Conservation (phyloP, 1,140 invertebrate species). For the Apis florea region DNA sequence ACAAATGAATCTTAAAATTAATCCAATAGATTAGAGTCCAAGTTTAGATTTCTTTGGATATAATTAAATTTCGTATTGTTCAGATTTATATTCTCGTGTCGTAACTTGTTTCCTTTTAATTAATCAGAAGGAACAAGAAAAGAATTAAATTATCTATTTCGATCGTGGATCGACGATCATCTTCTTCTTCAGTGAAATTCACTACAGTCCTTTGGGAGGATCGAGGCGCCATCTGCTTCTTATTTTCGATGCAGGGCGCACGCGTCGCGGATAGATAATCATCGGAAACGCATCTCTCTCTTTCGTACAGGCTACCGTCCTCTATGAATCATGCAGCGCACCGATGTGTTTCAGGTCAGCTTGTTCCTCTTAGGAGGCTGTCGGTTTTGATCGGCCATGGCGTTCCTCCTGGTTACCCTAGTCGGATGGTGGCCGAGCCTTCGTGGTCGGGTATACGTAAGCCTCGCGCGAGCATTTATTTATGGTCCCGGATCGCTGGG, state of each 20-base stretch:
- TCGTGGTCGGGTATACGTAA: slow-evolving; percentile 69
- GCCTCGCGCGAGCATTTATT: slow-evolving; percentile 77
- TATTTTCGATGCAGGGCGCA: slow-evolving; percentile 39
- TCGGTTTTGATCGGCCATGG: slow-evolving; percentile 75
- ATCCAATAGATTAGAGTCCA: too few species aligned
- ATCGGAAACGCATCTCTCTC: slow-evolving; percentile 54
- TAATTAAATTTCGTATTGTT: too few species aligned
- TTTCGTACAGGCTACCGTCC: slow-evolving; percentile 42
- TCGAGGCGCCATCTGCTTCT: slow-evolving; percentile 45
- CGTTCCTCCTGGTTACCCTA: slow-evolving; percentile 76
- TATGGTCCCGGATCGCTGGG: slow-evolving; percentile 75
- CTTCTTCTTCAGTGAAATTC: neutral
- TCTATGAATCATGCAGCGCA: slow-evolving; percentile 73
- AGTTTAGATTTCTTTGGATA: too few species aligned
- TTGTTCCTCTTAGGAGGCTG: slow-evolving; percentile 73
- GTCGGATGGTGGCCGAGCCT: slow-evolving; percentile 63
- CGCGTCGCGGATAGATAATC: slow-evolving; percentile 58
- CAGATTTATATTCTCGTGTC: too few species aligned
- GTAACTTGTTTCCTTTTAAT: too few species aligned
- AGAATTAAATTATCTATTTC: neutral
- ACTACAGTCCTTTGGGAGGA: neutral
- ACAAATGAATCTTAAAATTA: too few species aligned
- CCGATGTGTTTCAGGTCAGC: slow-evolving; percentile 64
- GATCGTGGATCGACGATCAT: neutral
- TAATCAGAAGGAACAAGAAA: too few species aligned